Percentiles rank a stretch among this genome's conserved stretches.
Conservation (phyloP, 2,113 vertebrate species). For the Microcebus jonahi region DNA sequence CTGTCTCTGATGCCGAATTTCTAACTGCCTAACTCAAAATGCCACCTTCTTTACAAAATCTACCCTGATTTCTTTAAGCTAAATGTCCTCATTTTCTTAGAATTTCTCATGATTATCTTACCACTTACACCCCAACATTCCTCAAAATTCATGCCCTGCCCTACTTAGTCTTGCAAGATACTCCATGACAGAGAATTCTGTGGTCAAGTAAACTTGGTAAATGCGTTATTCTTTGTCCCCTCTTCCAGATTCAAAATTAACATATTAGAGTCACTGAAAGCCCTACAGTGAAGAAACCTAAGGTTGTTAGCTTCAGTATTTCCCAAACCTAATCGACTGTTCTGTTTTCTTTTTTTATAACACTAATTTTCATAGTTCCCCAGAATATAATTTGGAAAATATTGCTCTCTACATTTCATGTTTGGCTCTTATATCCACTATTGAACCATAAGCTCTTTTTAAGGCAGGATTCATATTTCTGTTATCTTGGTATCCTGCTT, state of each 20-base stretch:
- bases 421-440: neutral
- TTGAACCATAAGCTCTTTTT: slow-evolving; percentile 19
- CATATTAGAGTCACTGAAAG: neutral
- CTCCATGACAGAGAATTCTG: slow-evolving; percentile 38
- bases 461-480: slow-evolving; percentile 33
- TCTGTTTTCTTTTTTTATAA: slow-evolving; percentile 36
- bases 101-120: slow-evolving; percentile 36
- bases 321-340: neutral
- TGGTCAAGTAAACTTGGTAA: slow-evolving; percentile 38
- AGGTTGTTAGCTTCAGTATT: slow-evolving; percentile 31
- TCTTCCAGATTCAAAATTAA: neutral
- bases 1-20: neutral
- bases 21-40: slow-evolving; percentile 1
- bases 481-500: neutral
- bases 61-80: slow-evolving; percentile 26
- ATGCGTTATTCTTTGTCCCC: neutral
- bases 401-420: neutral
- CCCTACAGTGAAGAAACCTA: neutral
- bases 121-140: neutral
- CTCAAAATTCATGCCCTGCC: neutral
- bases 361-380: slow-evolving; percentile 1
- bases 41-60: slow-evolving; percentile 4
- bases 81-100: slow-evolving; percentile 44
- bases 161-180: neutral
- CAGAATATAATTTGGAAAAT: slow-evolving; percentile 49